Evolutionary conservation across 2,888 invertebrate species (phyloP), one percentile per base, ranked within the genome.

Genomic region (Chaitophorus viminalis): DNA sequence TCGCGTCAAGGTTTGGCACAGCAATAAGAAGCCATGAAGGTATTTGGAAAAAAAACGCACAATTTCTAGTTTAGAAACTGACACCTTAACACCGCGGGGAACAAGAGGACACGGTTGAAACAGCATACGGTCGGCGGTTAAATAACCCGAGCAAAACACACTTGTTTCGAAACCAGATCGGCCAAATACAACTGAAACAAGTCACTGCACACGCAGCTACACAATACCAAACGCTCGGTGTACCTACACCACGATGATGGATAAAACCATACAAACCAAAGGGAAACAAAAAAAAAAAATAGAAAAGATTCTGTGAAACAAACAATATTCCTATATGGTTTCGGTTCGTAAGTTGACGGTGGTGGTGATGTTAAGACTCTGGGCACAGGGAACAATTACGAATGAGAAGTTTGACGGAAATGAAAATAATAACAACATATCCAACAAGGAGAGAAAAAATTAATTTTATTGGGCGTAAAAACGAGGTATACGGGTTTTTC

Each of bases 31-130:
- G 60, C 60, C 60, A 60, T 25, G 60, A 60, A 60, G 25, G 25
- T 60, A 25, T 6, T 25, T 21, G 21, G 25, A 60, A 25, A 25
- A 31, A 72, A 6, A 74, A 54, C 65, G 14, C 36, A 31, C 9
- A 29, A 74, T 74, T 74, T 82, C 72, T 74, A 74, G 74, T 82
- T 82, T 54, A 33, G 29, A 82, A 72, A 74, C 74, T 74, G 72
- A 82, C 74, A 72, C 72, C 54, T 54, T 3, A 54, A 36, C 68
- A 72, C n/a, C n/a, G 11, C 70, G 3, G n/a, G 39, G 46, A 29
- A 81, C 81, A 29, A 39, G 52, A 33, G 31, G 82, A 72, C 52
- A 70, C 60, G 31, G n/a, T 60, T 9, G 60, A 39, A 83, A 76
- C 76, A 46, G 18, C 74, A n/a, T 81, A 74, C 72, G 82, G 72